Percentiles rank a stretch among this genome's conserved stretches.
phyloP scores from a whole-genome alignment of 2,797 vertebrate genomes.

The Echiichthys vipera region DNA sequence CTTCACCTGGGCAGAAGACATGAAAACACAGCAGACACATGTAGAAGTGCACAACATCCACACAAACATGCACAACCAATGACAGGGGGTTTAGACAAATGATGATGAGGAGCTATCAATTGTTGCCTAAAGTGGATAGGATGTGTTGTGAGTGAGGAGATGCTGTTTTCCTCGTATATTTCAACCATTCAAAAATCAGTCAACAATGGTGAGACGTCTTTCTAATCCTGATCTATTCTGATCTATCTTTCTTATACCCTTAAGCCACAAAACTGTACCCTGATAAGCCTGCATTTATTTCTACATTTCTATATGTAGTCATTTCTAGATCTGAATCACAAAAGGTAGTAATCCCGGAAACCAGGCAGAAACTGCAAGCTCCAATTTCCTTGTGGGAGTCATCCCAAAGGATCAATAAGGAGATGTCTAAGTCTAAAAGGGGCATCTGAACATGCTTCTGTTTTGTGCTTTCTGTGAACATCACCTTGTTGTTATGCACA shows the following conservation, averaged over 20 bases:
- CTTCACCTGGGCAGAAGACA: conserved; percentile 84
- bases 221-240: background rate
- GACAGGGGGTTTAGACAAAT: background rate
- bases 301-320: background rate
- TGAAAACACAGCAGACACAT: background rate
- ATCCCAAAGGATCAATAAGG: too few relatives aligned
- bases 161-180: background rate
- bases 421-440: too few relatives aligned
- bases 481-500: background rate
- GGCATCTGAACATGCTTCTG: background rate
- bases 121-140: background rate
- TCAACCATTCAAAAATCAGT: background rate
- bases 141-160: background rate
- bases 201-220: background rate
- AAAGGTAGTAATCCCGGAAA: too few relatives aligned
- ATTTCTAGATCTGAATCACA: background rate
- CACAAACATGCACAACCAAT: background rate
- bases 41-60: background rate
- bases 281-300: background rate
- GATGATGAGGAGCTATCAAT: background rate
- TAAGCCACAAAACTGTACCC: background rate
- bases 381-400: too few relatives aligned
- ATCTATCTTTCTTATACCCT: too few relatives aligned
- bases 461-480: background rate
- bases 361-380: background rate